Conservation (phyloP, 1,140 invertebrate species). For the Drosophila nannoptera region DNA sequence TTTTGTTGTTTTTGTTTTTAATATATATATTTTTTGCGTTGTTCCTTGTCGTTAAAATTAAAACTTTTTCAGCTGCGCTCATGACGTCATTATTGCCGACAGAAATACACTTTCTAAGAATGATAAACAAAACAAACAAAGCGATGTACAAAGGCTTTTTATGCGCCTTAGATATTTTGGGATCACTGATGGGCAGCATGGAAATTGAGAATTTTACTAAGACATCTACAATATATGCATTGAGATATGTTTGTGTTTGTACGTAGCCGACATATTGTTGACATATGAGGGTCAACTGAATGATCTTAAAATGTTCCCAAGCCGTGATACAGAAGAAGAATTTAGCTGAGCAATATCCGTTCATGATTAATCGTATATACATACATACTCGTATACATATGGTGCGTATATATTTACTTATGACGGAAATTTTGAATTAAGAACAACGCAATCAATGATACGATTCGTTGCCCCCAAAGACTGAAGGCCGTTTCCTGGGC, state of each 20-base stretch:
- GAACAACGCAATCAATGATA: conserved; percentile 31
- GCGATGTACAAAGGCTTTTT: conserved; percentile 4
- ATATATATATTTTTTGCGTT: conserved; percentile 11
- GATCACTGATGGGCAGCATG: conserved; percentile 11
- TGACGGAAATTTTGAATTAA: conserved; percentile 20
- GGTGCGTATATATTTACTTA: neutral
- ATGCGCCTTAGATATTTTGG: conserved; percentile 2
- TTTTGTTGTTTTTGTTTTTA: neutral
- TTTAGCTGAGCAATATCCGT: neutral
- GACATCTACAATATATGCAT: neutral
- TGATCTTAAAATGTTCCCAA: neutral
- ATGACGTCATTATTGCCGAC: conserved; percentile 38
- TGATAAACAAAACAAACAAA: conserved; percentile 27
- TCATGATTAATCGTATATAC: neutral
- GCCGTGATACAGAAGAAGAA: neutral
- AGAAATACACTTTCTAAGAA: conserved; percentile 23
- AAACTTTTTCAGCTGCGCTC: conserved; percentile 26
- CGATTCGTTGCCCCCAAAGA: conserved; percentile 38
- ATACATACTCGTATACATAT: neutral
- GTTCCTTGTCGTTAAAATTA: conserved; percentile 28
- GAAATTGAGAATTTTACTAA: neutral
- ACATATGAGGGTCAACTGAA: conserved; percentile 2
- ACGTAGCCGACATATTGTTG: neutral
- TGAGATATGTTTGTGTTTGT: no score
- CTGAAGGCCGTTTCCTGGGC: conserved; percentile 51